Evolutionary conservation across 2,888 invertebrate genomes (phyloP), one percentile per base, ranked within the genome.

Genomic region (Pristionchus fissidentatus): DNA sequence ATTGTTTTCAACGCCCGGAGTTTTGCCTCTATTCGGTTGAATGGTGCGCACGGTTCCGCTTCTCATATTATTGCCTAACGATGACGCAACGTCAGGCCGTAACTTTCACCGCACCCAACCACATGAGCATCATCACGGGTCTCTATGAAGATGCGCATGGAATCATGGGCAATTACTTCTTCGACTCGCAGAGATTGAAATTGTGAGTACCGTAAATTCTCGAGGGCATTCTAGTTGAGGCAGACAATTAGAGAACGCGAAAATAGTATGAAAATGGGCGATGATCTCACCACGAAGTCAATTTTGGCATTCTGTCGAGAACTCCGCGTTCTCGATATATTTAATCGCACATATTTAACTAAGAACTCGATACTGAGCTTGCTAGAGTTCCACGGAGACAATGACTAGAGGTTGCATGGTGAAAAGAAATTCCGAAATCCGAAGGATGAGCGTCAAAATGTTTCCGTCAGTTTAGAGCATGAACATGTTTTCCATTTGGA

Each of bases 81-180:
- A 57, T 15, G 3, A 38, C 22, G 2, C 8, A 52, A 26, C 3
- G 41, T 43, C 55, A 81, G 80, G 80, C 80, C 0, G 55, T 70
- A 29, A 83, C 83, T 41, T 49, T 73, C 73, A 83, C 83, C 35
- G 83, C 83, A 0, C 73, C 83, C 19, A 83, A 83, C 46, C 83
- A 83, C 62, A 38, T 55, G 55, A 60, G 60, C n/a, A 83, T 83
- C 22, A 77, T 83, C 43, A 83, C 83, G 5, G 83, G 83, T 8
- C 41, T 83, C n/a, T 57, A 77, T 8, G 77, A 83, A 46, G 83
- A 83, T 26, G 35, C 43, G 10, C 83, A 83, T 29, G 83, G 83
- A 0, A 83, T 83, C 55, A 46, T 83, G 32, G 83, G 77, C 41
- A 83, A 83, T 38, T 13, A 52, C 3, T 83, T 83, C 83, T 83